Base-by-base conservation (phyloP, 2,797 vertebrate species). In the Myiothlypis coronata region DNA sequence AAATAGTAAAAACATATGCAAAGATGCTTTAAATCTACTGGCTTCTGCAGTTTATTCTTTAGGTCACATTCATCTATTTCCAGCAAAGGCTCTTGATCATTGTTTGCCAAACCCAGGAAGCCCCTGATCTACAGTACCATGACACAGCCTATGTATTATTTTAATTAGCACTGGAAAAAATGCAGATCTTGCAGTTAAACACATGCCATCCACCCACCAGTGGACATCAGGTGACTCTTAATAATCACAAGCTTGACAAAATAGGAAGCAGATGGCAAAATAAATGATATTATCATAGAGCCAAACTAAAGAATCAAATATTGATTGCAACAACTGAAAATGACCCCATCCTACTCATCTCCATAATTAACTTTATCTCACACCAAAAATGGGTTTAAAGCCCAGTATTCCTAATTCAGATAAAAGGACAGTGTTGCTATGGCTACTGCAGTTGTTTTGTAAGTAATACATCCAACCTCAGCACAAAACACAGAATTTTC, bases 301-400 rank as follows among this genome's bases (percentile, higher is more conserved):
- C 53, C 95, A 80, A 89, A 86, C 35, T 82, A 89, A 81, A 60
- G 56, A 94, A 95, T 94, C 84, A 90, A 93, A 86, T 93, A 92
- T 34, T 94, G 74, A 95, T 87, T 88, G 95, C 70, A 96, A 95
- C 92, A 92, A 95, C 75, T 67, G 83, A 96, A 94, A 97, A 97
- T 60, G 61, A 85, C 64, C 68, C 72, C 82, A 90, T 82, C 90
- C 91, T 92, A 90, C 95, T 71, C 86, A 59, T 81, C 83, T 89
- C 64, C 34, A 59, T 82, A 89, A 96, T 87, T 61, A 95, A 84
- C 50, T 76, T 79, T 39, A 80, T 46, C 46, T 14, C 65, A 63
- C 26, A 57, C 12, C 47, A 94, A 94, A 89, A 72, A 83, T 19
- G 47, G 24, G 5, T 95, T 90, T 53, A 81, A 87, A 93, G 91